phyloP scores from a whole-genome alignment of 2,888 invertebrate species.

The Erynnis tages region DNA sequence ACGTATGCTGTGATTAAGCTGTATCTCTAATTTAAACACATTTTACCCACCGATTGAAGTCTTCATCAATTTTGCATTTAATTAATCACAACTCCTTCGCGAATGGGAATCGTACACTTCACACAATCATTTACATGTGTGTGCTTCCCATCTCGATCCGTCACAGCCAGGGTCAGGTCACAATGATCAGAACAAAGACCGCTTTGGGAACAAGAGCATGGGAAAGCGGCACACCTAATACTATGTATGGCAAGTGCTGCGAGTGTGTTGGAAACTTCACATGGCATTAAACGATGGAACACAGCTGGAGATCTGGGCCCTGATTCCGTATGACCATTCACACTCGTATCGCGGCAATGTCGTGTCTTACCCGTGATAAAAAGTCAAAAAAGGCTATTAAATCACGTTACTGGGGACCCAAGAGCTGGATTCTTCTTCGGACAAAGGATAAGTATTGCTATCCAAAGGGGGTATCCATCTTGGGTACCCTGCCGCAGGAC shows the following conservation, averaged over 20 bases:
- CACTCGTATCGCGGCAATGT: too few species aligned
- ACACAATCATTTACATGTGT: constrained; percentile 10
- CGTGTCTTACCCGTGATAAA: too few species aligned
- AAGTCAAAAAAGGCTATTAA: too few species aligned
- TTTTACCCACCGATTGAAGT: too few species aligned
- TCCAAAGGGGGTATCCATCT: too few species aligned
- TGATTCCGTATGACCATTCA: too few species aligned
- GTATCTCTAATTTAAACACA: too few species aligned
- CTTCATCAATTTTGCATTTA: not conserved
- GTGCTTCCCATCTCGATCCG: constrained; percentile 42
- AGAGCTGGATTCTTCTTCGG: too few species aligned
- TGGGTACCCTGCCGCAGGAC: too few species aligned
- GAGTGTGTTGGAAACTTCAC: constrained; percentile 39
- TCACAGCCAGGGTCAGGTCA: constrained; percentile 62
- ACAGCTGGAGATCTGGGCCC: constrained; percentile 1
- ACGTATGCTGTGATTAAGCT: too few species aligned
- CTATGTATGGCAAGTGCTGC: constrained; percentile 32
- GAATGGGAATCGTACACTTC: not conserved
- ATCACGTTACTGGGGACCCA: too few species aligned
- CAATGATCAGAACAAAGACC: constrained; percentile 58
- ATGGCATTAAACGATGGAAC: constrained; percentile 38
- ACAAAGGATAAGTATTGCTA: too few species aligned
- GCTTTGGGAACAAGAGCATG: constrained; percentile 69
- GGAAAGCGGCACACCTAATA: constrained; percentile 56
- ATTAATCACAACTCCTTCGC: not conserved